Percentiles rank a stretch among this genome's conserved stretches.
Evolutionary conservation across 2,888 invertebrate species (phyloP).

Genomic region (Netelia inedita): DNA sequence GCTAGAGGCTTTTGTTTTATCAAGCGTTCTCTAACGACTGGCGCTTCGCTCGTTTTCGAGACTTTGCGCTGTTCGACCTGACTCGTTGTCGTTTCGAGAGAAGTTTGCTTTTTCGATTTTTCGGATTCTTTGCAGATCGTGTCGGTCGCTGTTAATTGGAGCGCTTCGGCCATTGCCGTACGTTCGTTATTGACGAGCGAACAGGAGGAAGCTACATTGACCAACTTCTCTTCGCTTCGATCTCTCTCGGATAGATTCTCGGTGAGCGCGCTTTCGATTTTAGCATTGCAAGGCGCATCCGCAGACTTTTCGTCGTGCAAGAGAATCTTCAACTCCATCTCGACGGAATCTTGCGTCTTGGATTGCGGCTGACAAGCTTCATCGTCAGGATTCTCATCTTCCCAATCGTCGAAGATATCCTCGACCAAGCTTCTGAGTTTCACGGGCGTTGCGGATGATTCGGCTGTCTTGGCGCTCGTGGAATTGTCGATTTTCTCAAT

Average conservation of each 20-base stretch:
- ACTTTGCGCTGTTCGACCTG: constrained; percentile 22
- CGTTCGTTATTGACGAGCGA: neutral
- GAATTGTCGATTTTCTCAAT: constrained; percentile 13
- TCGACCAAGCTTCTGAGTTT: constrained; percentile 82
- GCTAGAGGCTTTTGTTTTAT: constrained; percentile 57
- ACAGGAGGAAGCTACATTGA: neutral
- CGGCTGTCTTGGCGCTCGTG: neutral
- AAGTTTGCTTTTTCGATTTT: neutral
- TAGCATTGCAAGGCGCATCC: constrained; percentile 11
- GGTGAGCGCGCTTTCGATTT: neutral
- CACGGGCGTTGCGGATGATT: neutral
- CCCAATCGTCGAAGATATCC: constrained; percentile 84
- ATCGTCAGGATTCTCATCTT: constrained; percentile 81
- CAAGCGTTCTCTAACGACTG: constrained; percentile 33
- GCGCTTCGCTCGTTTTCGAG: constrained; percentile 23
- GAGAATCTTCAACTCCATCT: constrained; percentile 80
- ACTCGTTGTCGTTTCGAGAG: neutral
- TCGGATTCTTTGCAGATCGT: neutral
- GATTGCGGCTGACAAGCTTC: constrained; percentile 67
- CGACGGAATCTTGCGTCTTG: constrained; percentile 78
- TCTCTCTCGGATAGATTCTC: neutral
- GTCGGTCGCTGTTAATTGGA: neutral
- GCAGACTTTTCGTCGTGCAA: constrained; percentile 77
- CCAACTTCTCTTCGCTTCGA: neutral
- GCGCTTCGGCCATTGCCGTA: neutral